A percentile compares a stretch with the other conserved stretches of the same genome.
phyloP scores from a whole-genome alignment of 1,140 invertebrate genomes.

The Pomacea maculata region DNA sequence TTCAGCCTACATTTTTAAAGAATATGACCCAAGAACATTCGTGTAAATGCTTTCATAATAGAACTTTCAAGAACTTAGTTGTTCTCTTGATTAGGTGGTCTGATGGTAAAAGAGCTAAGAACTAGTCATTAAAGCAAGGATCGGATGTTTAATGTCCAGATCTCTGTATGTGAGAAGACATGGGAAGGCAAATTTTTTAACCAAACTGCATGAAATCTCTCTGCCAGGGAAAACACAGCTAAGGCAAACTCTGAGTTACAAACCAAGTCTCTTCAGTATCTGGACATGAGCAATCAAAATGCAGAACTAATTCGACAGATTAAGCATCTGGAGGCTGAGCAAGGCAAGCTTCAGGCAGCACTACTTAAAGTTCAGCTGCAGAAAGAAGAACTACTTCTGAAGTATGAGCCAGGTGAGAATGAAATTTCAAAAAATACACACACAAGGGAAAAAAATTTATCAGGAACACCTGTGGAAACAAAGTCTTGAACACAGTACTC shows the following conservation, averaged over 20 bases:
- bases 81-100: too few relatives aligned
- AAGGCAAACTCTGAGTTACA: constrained; percentile 5
- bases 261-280: constrained; percentile 14
- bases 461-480: too few relatives aligned
- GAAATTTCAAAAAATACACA: background rate
- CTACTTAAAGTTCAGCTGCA: constrained; percentile 4
- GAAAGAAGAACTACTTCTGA: constrained; percentile 23
- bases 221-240: constrained; percentile 6
- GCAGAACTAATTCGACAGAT: constrained; percentile 3
- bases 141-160: too few relatives aligned
- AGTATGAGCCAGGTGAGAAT: constrained; percentile 27
- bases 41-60: too few relatives aligned
- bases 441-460: too few relatives aligned
- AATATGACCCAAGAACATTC: too few relatives aligned
- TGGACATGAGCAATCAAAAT: constrained; percentile 18
- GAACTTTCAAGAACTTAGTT: too few relatives aligned
- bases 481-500: too few relatives aligned
- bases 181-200: background rate
- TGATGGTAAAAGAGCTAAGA: too few relatives aligned
- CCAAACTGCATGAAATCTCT: background rate
- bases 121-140: too few relatives aligned
- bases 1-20: too few relatives aligned
- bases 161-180: too few relatives aligned
- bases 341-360: constrained; percentile 2
- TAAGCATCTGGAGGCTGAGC: background rate